These are phyloP conservation scores for Adineta ricciae DNA, from an alignment of 2,888 invertebrate species.

Conservation along the genomic window DNA sequence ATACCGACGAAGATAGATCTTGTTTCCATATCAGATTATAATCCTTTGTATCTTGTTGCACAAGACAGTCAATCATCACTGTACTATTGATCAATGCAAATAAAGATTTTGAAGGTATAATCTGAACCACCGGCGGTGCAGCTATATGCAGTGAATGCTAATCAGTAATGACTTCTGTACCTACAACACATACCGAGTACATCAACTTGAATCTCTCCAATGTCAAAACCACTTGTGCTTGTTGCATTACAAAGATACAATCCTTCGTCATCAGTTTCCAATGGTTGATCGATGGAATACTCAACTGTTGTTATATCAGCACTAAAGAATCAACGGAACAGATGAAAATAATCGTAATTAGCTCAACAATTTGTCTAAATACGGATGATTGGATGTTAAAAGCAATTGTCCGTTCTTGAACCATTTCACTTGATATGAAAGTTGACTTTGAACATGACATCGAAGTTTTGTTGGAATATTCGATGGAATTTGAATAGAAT, in stretches of 20 bases:
- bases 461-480: slow-evolving; percentile 54
- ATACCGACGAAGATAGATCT: slow-evolving; percentile 37
- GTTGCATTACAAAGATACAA: slow-evolving; percentile 53
- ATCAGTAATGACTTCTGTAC: background rate
- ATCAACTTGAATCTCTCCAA: slow-evolving; percentile 44
- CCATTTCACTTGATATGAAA: slow-evolving; percentile 59
- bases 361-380: slow-evolving; percentile 26
- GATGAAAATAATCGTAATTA: background rate
- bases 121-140: background rate
- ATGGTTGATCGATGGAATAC: slow-evolving; percentile 41
- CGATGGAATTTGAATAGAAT: slow-evolving; percentile 42
- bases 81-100: background rate
- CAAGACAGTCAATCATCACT: background rate
- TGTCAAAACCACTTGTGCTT: slow-evolving; percentile 52
- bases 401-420: slow-evolving; percentile 47
- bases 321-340: background rate
- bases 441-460: slow-evolving; percentile 59
- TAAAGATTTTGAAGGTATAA: background rate
- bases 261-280: slow-evolving; percentile 41
- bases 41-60: slow-evolving; percentile 11
- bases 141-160: background rate
- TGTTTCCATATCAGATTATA: slow-evolving; percentile 33
- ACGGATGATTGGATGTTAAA: slow-evolving; percentile 49
- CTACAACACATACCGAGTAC: slow-evolving; percentile 45
- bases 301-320: slow-evolving; percentile 41